Conservation (phyloP, 23 tunicate genomes). For the Corella eumyota region DNA sequence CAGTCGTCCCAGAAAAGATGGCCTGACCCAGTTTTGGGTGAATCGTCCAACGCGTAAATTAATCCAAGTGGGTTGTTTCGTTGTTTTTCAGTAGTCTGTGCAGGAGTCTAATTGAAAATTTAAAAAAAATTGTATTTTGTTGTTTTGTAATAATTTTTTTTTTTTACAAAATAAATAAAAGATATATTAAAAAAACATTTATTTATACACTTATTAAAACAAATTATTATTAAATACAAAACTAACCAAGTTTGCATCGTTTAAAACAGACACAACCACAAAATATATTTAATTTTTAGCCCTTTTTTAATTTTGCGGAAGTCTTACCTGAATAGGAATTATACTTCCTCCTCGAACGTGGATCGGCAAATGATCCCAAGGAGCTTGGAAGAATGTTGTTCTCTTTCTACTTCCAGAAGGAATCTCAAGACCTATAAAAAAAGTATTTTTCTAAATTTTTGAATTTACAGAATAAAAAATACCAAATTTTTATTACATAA, state of each 20-base stretch:
- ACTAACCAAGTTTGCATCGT: slow-evolving; percentile 16
- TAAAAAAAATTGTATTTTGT: neutral
- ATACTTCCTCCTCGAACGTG: slow-evolving; percentile 72
- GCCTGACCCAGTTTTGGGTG: slow-evolving; percentile 20
- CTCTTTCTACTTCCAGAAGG: slow-evolving; percentile 23
- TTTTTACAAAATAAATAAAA: neutral
- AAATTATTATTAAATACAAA: no score
- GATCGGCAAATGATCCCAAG: slow-evolving; percentile 66
- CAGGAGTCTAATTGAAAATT: slow-evolving; percentile 53
- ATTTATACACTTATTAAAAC: no score
- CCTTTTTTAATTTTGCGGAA: no score
- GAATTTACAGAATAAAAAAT: neutral
- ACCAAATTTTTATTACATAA: neutral
- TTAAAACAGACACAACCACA: no score
- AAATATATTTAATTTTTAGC: no score
- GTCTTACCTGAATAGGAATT: slow-evolving; percentile 66
- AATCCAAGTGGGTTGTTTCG: slow-evolving; percentile 49
- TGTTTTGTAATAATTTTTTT: no score
- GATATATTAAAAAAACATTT: neutral
- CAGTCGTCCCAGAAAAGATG: slow-evolving; percentile 92
- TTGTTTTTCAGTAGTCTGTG: slow-evolving; percentile 34
- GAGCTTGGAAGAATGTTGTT: slow-evolving; percentile 34
- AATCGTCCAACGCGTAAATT: slow-evolving; percentile 56
- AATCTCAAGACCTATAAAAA: slow-evolving; percentile 27
- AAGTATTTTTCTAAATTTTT: neutral